A percentile compares a stretch with the other conserved stretches of the same genome.
phyloP scores from a whole-genome alignment of 2,797 vertebrate genomes.

The Melanotaenia trifasciata region DNA sequence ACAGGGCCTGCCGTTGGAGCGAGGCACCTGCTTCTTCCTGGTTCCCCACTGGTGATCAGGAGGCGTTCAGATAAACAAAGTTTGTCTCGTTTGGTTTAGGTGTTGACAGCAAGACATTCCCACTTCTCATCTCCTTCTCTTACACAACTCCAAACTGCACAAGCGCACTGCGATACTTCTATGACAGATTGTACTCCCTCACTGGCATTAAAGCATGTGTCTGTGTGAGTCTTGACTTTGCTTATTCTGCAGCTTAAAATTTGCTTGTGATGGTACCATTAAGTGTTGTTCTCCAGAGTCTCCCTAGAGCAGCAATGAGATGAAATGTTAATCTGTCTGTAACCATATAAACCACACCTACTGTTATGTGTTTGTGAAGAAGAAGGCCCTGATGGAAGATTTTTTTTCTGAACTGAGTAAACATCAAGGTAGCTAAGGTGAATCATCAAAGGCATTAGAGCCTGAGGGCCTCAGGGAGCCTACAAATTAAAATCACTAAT shows the following conservation, averaged over 20 bases:
- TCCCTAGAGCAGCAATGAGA: slow-evolving; percentile 40
- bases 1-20: slow-evolving; percentile 76
- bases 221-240: slow-evolving; percentile 47
- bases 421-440: slow-evolving; percentile 27
- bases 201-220: slow-evolving; percentile 22
- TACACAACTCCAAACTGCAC: slow-evolving; percentile 61
- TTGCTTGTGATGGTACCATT: slow-evolving; percentile 54
- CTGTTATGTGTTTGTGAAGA: slow-evolving; percentile 4
- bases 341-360: slow-evolving; percentile 46
- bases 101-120: slow-evolving; percentile 79
- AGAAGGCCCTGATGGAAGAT: slow-evolving; percentile 27
- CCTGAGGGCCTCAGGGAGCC: slow-evolving; percentile 7
- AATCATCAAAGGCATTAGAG: slow-evolving; percentile 35
- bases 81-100: slow-evolving; percentile 62
- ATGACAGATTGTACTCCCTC: slow-evolving; percentile 34
- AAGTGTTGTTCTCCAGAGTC: slow-evolving; percentile 35
- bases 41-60: slow-evolving; percentile 70
- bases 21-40: slow-evolving; percentile 85
- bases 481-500: slow-evolving; percentile 52
- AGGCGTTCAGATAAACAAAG: slow-evolving; percentile 74
- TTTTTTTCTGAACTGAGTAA: slow-evolving; percentile 30
- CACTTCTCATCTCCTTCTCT: slow-evolving; percentile 70
- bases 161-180: slow-evolving; percentile 15
- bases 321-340: slow-evolving; percentile 55
- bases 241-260: slow-evolving; percentile 63